phyloP scores from a whole-genome alignment of 2,797 vertebrate genomes.

The Sarcophilus harrisii region DNA sequence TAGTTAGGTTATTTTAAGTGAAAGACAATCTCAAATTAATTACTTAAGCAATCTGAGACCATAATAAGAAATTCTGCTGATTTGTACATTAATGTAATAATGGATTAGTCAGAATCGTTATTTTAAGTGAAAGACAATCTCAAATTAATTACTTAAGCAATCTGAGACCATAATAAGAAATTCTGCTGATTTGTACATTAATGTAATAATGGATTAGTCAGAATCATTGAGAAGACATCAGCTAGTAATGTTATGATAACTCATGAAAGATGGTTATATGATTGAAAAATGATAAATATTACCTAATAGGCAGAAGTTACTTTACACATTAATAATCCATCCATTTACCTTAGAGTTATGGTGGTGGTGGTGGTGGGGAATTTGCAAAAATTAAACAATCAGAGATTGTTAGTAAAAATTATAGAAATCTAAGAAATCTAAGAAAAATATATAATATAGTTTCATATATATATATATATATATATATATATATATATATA shows the following conservation, averaged over 20 bases:
- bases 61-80: background rate
- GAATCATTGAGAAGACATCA: background rate
- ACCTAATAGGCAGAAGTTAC: background rate
- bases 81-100: background rate
- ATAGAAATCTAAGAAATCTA: background rate
- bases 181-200: background rate
- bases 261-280: background rate
- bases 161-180: background rate
- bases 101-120: too few species aligned
- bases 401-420: background rate
- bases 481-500: too few species aligned
- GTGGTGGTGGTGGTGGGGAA: too few species aligned
- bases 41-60: background rate
- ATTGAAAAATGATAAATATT: background rate
- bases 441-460: too few species aligned
- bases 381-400: background rate
- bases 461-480: too few species aligned
- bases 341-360: background rate
- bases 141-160: background rate
- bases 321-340: background rate
- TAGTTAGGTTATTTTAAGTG: background rate
- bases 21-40: background rate
- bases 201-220: background rate
- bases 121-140: background rate
- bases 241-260: background rate